These are phyloP conservation scores for Bungarus multicinctus DNA, from an alignment of 2,113 vertebrate genomes.

Conservation along the genomic window DNA sequence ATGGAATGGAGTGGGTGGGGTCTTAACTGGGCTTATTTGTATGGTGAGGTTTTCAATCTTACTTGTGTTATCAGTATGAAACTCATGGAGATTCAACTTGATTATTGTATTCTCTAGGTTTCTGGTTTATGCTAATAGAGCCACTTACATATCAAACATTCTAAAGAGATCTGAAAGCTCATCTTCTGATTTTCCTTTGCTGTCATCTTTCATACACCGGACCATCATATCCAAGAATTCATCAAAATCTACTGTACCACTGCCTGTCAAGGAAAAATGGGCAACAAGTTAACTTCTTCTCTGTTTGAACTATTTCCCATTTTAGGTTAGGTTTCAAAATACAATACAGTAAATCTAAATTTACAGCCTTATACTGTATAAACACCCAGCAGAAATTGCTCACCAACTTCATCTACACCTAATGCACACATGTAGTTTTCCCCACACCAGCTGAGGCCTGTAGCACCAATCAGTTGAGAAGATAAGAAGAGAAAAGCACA, in stretches of 20 bases:
- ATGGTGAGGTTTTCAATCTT: neutral
- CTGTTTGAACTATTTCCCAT: neutral
- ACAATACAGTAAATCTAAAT: neutral
- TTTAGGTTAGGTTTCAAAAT: neutral
- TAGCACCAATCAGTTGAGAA: too few relatives aligned
- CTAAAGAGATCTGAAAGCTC: constrained; percentile 97
- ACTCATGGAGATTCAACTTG: neutral
- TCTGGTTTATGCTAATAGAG: neutral
- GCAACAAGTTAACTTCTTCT: neutral
- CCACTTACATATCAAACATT: constrained; percentile 96
- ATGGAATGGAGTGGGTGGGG: too few relatives aligned
- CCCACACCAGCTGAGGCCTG: too few relatives aligned
- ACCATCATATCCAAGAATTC: constrained; percentile 99
- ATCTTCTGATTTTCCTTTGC: constrained; percentile 96
- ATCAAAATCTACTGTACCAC: constrained; percentile 95
- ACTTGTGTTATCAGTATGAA: neutral
- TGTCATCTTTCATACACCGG: constrained; percentile 98
- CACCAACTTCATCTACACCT: too few relatives aligned
- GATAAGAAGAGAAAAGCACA: too few relatives aligned
- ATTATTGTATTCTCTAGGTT: neutral
- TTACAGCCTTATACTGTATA: neutral
- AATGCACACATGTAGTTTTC: too few relatives aligned
- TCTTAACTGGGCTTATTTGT: too few relatives aligned
- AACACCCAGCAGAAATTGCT: constrained; percentile 36
- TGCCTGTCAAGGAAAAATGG: constrained; percentile 69